Evolutionary conservation across 2,888 invertebrate genomes (phyloP).

Genomic region (Nipponacmea schrenckii): DNA sequence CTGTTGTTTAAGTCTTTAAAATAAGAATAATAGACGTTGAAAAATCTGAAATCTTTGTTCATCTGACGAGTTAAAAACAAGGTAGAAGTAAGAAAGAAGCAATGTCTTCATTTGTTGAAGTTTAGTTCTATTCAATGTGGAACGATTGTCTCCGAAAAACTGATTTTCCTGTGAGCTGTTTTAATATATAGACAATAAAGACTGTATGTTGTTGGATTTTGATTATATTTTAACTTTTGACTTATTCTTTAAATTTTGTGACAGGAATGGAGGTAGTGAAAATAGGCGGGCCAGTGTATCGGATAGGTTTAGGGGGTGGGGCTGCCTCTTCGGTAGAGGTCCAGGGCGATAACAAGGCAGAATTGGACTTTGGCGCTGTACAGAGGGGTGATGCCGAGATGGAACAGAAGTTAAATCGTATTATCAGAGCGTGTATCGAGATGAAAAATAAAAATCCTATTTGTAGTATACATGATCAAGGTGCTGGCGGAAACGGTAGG

Average conservation of each 20-base stretch:
- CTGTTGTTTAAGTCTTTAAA: no score
- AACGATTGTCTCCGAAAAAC: no score
- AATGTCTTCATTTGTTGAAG: no score
- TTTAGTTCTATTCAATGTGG: no score
- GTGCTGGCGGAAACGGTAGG: constrained; percentile 87
- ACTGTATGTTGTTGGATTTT: background rate
- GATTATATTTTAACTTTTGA: background rate
- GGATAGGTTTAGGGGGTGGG: constrained; percentile 99
- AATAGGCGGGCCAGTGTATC: constrained; percentile 95
- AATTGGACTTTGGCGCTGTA: constrained; percentile 95
- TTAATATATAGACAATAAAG: no score
- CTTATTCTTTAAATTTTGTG: background rate
- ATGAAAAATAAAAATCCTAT: constrained; percentile 83
- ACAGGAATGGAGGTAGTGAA: constrained; percentile 90
- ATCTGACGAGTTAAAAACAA: no score
- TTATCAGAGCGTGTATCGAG: constrained; percentile 92
- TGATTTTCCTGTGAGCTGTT: no score
- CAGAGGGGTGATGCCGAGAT: constrained; percentile 97
- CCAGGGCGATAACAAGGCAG: constrained; percentile 85
- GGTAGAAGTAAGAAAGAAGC: no score
- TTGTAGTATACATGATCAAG: constrained; percentile 96
- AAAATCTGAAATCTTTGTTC: no score
- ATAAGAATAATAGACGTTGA: no score
- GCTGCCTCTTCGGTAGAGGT: constrained; percentile 95
- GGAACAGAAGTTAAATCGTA: constrained; percentile 96